These are phyloP conservation scores for Montipora foliosa DNA, from an alignment of 64 coral and sea anemone genomes.

Conservation along the genomic window DNA sequence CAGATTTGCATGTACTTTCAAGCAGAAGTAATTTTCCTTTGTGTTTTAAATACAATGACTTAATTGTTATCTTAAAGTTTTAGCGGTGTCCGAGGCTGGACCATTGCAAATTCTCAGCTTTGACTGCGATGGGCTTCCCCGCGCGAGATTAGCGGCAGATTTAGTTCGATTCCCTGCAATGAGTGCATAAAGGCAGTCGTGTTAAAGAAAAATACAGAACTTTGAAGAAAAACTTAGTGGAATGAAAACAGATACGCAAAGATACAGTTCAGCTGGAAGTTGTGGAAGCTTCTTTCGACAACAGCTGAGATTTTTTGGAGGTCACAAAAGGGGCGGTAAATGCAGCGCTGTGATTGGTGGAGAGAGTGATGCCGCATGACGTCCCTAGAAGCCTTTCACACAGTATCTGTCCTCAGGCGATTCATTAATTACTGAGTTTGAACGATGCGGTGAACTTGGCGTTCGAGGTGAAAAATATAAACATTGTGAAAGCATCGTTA, in stretches of 20 bases:
- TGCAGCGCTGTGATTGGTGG: conserved; percentile 10
- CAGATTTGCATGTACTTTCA: conserved; percentile 19
- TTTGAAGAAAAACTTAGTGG: background rate
- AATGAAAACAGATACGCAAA: conserved; percentile 28
- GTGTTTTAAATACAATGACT: conserved; percentile 27
- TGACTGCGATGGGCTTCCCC: background rate
- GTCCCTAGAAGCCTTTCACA: background rate
- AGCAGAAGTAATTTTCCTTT: background rate
- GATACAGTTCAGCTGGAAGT: no score
- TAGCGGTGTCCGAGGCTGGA: background rate
- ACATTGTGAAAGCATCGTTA: background rate
- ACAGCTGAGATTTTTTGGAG: conserved; percentile 20
- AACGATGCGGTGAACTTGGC: conserved; percentile 20
- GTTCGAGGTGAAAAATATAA: background rate
- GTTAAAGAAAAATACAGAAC: background rate
- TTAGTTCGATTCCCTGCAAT: background rate
- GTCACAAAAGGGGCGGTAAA: background rate
- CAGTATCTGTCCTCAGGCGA: background rate
- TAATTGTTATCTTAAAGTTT: background rate
- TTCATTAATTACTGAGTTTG: conserved; percentile 42
- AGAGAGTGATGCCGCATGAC: conserved; percentile 1
- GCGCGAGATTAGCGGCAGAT: background rate
- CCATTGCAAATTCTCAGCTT: background rate
- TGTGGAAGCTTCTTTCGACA: background rate
- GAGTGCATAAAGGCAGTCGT: background rate